These are phyloP conservation scores for Notechis scutatus DNA, from an alignment of 2,113 vertebrate genomes.

Conservation along the genomic window DNA sequence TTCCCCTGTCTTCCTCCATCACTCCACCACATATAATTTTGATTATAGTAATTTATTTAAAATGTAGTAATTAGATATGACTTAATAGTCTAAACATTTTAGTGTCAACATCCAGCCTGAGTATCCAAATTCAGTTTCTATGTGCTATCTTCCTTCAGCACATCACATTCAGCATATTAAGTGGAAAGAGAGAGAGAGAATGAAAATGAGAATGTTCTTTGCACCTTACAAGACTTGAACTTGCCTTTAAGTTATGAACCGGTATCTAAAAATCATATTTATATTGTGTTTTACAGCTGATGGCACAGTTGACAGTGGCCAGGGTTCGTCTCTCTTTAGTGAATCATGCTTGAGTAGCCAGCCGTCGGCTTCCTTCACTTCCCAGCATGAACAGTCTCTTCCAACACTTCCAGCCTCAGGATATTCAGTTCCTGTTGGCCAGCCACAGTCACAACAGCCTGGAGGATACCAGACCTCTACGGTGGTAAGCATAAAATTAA, in stretches of 20 bases:
- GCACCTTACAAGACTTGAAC: background rate
- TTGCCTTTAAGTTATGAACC: background rate
- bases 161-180: too few species aligned
- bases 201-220: background rate
- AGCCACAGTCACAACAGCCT: slow-evolving; percentile 70
- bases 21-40: background rate
- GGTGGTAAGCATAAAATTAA: slow-evolving; percentile 78
- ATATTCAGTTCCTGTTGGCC: slow-evolving; percentile 65
- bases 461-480: slow-evolving; percentile 76
- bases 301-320: slow-evolving; percentile 85
- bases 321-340: slow-evolving; percentile 87
- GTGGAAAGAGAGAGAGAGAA: background rate
- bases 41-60: background rate
- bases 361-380: slow-evolving; percentile 82
- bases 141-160: background rate
- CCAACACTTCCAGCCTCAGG: slow-evolving; percentile 67
- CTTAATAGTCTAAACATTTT: background rate
- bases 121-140: background rate
- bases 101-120: too few species aligned
- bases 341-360: slow-evolving; percentile 83
- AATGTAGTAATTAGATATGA: background rate
- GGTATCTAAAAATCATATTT: background rate
- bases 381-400: slow-evolving; percentile 76
- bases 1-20: background rate
- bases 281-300: slow-evolving; percentile 72